These are phyloP conservation scores for Hemaris fuciformis DNA, from an alignment of 2,888 invertebrate species.

Conservation along the genomic window DNA sequence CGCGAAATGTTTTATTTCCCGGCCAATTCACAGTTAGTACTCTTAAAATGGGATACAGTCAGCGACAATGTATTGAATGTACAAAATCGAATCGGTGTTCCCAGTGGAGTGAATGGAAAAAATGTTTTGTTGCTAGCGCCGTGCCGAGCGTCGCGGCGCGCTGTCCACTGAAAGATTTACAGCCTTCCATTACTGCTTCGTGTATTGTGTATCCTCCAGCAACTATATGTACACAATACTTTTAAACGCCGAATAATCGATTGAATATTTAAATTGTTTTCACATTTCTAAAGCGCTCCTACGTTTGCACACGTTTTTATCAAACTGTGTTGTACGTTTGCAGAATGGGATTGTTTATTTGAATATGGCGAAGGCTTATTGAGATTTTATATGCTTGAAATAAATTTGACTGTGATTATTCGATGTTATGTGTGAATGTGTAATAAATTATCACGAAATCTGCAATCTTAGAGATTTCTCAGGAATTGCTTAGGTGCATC, in stretches of 20 bases:
- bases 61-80: conserved; percentile 59
- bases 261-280: not conserved
- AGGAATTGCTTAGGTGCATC: too few relatives aligned
- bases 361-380: too few relatives aligned
- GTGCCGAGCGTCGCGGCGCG: conserved; percentile 42
- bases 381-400: too few relatives aligned
- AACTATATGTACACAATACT: not conserved
- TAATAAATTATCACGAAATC: too few relatives aligned
- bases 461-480: too few relatives aligned
- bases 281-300: not conserved
- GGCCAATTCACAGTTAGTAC: conserved; percentile 34
- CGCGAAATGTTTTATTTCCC: conserved; percentile 21
- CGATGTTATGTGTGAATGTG: too few relatives aligned
- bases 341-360: too few relatives aligned
- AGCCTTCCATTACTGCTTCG: conserved; percentile 64
- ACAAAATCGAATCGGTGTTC: conserved; percentile 67
- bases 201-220: conserved; percentile 20
- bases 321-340: not conserved
- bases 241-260: conserved; percentile 1
- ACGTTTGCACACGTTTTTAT: not conserved
- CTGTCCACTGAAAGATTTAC: conserved; percentile 74
- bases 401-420: too few relatives aligned
- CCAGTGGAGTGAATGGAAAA: conserved; percentile 64
- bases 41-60: conserved; percentile 50
- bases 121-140: conserved; percentile 60